Percentiles rank a stretch among this genome's conserved stretches.
Evolutionary conservation across 64 coral and sea anemone genomes (phyloP).

Genomic region (Montipora efflorescens): DNA sequence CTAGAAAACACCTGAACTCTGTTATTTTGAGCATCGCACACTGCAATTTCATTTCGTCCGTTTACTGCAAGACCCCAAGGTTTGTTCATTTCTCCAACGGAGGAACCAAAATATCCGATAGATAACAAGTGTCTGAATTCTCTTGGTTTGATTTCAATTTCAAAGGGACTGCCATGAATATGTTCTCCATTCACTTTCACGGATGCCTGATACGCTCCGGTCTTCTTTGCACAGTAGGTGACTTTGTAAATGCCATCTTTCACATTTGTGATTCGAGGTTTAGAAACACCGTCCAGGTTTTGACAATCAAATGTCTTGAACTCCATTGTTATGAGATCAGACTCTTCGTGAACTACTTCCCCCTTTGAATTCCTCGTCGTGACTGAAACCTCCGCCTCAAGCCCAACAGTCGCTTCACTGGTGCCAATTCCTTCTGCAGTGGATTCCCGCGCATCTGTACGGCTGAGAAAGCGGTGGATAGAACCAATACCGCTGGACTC

Average conservation of each 20-base stretch:
- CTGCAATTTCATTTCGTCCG: conserved; percentile 32
- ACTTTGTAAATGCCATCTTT: conserved; percentile 59
- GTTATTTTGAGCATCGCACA: conserved; percentile 23
- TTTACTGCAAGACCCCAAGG: conserved; percentile 57
- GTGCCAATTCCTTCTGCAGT: conserved; percentile 32
- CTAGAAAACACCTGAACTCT: conserved; percentile 32
- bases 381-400: conserved; percentile 41
- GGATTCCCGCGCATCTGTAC: conserved; percentile 2
- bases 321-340: conserved; percentile 23
- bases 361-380: conserved; percentile 16
- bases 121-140: conserved; percentile 19
- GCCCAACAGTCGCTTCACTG: conserved; percentile 56
- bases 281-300: not conserved
- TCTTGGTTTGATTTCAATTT: conserved; percentile 35
- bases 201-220: not conserved
- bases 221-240: conserved; percentile 29
- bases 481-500: not conserved
- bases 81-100: not conserved
- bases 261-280: conserved; percentile 39
- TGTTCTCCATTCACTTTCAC: conserved; percentile 52
- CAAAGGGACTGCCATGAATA: conserved; percentile 57
- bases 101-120: conserved; percentile 4
- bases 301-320: not conserved
- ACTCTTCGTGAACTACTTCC: conserved; percentile 13
- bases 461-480: not conserved